A percentile compares a stretch with the other conserved stretches of the same genome.
phyloP scores from a whole-genome alignment of 64 coral and sea anemone genomes.

The Dendrophyllia cribrosa region DNA sequence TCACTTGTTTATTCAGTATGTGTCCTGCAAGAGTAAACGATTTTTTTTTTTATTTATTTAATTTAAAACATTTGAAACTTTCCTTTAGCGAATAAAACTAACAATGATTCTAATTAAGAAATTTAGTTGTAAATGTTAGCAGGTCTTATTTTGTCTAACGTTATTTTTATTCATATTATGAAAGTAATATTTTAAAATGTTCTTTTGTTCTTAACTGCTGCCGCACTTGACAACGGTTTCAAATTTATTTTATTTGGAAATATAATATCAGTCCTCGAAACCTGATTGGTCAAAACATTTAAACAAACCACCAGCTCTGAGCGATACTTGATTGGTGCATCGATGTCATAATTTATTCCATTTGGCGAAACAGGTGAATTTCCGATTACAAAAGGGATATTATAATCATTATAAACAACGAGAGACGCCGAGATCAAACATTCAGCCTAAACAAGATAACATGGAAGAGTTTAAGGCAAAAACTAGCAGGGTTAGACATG shows the following conservation, averaged over 20 bases:
- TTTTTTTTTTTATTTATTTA: too few relatives aligned
- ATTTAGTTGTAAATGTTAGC: too few relatives aligned
- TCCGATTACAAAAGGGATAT: background rate
- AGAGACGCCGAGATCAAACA: conserved; percentile 2
- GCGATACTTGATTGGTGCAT: conserved; percentile 9
- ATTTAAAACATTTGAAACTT: too few relatives aligned
- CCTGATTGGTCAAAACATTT: conserved; percentile 2
- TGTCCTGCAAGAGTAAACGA: too few relatives aligned
- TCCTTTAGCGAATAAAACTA: too few relatives aligned
- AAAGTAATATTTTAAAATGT: too few relatives aligned
- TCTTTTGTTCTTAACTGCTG: background rate
- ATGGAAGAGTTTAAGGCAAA: conserved; percentile 77
- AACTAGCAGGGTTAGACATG: conserved; percentile 27
- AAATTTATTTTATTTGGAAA: background rate
- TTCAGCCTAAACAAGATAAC: background rate
- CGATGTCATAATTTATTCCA: conserved; percentile 36
- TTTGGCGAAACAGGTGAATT: conserved; percentile 53
- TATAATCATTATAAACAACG: conserved; percentile 28
- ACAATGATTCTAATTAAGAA: too few relatives aligned
- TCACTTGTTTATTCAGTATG: too few relatives aligned
- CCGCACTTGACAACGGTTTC: background rate
- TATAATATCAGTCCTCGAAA: background rate
- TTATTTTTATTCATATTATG: too few relatives aligned
- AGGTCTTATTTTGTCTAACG: too few relatives aligned
- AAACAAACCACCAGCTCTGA: background rate